Evolutionary conservation across 1,140 invertebrate species (phyloP).

Genomic region (Drosophila malerkotliana): DNA sequence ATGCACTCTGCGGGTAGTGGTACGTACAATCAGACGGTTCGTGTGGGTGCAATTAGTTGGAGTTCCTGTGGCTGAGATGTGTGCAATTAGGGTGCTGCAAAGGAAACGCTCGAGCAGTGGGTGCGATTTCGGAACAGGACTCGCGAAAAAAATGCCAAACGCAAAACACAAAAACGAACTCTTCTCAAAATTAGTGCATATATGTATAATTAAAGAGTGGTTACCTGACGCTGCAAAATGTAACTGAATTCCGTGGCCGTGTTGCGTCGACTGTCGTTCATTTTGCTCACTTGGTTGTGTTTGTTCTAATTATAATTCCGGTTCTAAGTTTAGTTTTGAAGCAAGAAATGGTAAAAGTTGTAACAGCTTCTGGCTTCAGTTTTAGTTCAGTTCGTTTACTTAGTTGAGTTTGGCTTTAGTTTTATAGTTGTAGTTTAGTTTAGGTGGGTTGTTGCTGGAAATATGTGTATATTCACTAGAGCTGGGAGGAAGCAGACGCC

Average conservation of each 20-base stretch:
- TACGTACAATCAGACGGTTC: conserved; percentile 22
- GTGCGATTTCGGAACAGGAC: conserved; percentile 18
- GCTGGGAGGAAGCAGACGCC: conserved; percentile 38
- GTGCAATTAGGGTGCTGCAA: conserved; percentile 70
- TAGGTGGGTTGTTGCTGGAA: conserved; percentile 60
- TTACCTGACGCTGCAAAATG: conserved; percentile 82
- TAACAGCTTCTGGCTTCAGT: conserved; percentile 47
- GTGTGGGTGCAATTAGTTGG: conserved; percentile 54
- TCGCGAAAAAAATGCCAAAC: conserved; percentile 2
- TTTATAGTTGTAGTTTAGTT: conserved; percentile 32
- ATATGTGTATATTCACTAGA: conserved; percentile 10
- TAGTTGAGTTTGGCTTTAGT: conserved; percentile 33
- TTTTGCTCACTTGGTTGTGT: conserved; percentile 48
- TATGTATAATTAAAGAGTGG: conserved; percentile 38
- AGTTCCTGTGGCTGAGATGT: conserved; percentile 59
- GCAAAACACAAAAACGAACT: conserved; percentile 1
- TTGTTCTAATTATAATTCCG: not conserved
- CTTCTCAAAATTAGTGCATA: conserved; percentile 38
- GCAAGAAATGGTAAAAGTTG: conserved; percentile 41
- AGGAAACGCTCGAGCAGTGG: conserved; percentile 33
- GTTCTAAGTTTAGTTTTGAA: conserved; percentile 35
- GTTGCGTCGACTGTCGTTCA: conserved; percentile 82
- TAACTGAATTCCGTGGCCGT: conserved; percentile 83
- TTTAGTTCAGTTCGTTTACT: conserved; percentile 41
- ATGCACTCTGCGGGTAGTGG: conserved; percentile 22